Evolutionary conservation across 2,113 vertebrate species (phyloP), one percentile per base, ranked within the genome.

Genomic region (Egretta garzetta): DNA sequence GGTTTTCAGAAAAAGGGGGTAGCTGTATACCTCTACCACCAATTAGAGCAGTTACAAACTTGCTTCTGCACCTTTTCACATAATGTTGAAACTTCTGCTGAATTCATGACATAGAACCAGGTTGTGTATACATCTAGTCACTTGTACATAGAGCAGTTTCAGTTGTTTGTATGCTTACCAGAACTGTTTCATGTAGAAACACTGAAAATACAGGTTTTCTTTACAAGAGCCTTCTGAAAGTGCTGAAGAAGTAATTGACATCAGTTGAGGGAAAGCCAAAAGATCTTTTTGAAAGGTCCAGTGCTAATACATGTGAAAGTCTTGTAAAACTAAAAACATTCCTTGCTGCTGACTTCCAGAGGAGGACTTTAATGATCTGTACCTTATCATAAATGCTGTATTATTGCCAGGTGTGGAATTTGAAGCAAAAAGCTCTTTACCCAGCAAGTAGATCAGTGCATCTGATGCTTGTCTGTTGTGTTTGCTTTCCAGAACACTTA

Each of bases 401-500:
- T 63, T 66, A 67, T n/a, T 73, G 30, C 22, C 49, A 19, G 18
- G 18, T 30, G 27, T 66, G 56, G n/a, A 47, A 80, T 71, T 24
- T 68, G 79, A 71, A 76, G 43, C 10, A 64, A 77, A 88, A 90
- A 66, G 6, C 21, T 75, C 0, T 80, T 77, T 92, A 77, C 52
- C 9, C 28, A 81, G 14, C 43, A 59, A 26, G 26, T 23, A 73
- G 37, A 28, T 75, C 59, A 28, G 41, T 47, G 24, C 33, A 14
- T 81, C 41, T 93, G 87, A 80, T 76, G 59, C 30, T 82, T 75
- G 8, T 50, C 21, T 92, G 39, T 86, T 91, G 12, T 74, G 64
- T 58, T 96, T 95, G 50, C 37, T 84, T 92, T 93, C 62, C 97
- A 99, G 99, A 98, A 99, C 99, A 47, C 98, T 99, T 96, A 97